Evolutionary conservation across 2,797 vertebrate genomes (phyloP).

Genomic region (Labeo calbasu): DNA sequence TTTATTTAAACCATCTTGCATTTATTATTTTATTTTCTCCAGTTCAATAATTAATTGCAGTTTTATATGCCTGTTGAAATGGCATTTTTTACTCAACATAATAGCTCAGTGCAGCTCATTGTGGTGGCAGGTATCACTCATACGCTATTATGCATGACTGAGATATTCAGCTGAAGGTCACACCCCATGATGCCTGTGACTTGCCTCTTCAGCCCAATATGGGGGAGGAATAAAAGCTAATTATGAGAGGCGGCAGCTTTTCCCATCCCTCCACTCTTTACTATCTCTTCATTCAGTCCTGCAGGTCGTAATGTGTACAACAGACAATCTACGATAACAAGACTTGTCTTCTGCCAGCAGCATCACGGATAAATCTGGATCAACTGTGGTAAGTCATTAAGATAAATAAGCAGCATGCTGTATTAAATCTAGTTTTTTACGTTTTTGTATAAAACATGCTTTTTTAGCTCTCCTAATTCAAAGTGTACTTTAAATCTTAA

Average conservation of each 20-base stretch:
- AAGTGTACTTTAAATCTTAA: background rate
- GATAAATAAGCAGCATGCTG: background rate
- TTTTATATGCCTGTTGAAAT: conserved; percentile 9
- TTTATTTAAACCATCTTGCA: background rate
- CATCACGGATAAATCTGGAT: conserved; percentile 21
- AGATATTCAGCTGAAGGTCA: conserved; percentile 72
- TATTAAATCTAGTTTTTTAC: background rate
- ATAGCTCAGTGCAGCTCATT: conserved; percentile 19
- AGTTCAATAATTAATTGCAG: background rate
- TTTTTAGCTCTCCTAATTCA: background rate
- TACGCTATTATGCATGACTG: conserved; percentile 37
- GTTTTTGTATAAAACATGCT: background rate
- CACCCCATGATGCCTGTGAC: conserved; percentile 75
- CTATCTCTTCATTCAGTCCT: conserved; percentile 58
- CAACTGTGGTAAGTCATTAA: conserved; percentile 47
- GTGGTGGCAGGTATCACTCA: conserved; percentile 45
- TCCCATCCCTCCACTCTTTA: conserved; percentile 67
- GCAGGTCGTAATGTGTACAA: conserved; percentile 47
- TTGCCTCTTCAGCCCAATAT: conserved; percentile 71
- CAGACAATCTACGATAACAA: conserved; percentile 42
- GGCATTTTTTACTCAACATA: background rate
- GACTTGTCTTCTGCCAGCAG: background rate
- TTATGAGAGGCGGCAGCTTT: conserved; percentile 81
- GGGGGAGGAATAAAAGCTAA: conserved; percentile 79
- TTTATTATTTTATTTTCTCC: background rate